Evolutionary conservation across 2,797 vertebrate species (phyloP), one percentile per base, ranked within the genome.

Genomic region (Heliangelus exortis): DNA sequence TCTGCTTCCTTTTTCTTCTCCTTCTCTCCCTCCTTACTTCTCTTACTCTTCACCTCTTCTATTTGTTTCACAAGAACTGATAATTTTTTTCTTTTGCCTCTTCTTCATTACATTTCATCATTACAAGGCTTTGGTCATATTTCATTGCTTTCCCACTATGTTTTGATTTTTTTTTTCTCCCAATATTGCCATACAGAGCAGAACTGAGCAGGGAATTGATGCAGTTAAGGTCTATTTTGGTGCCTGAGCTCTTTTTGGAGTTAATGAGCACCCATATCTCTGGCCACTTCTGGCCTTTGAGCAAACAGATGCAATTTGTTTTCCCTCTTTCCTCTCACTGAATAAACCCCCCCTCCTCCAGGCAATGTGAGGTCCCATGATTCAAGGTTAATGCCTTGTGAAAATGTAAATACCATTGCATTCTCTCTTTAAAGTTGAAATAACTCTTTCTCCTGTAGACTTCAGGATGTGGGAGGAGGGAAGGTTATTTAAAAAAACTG

Each of bases 21-120:
- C 65, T n/a, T 71, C 50, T 26, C 51, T 82, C 76, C 65, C 58
- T 72, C 16, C 29, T 55, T 85, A 53, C 33, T 83, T 71, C 73
- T 55, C 61, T 0, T 33, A 20, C 20, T 55, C 34, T 69, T 74
- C 53, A 34, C 10, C n/a, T 69, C 55, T 85, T 45, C 78, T 83
- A 81, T 92, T 79, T 71, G 22, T 50, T 87, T 62, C 80, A 48
- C n/a, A 63, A 79, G 67, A 86, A 77, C 34, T 76, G 29, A 58
- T 66, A 69, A 15, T 53, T 54, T 19, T 54, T 71, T 53, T 72
- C 14, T 53, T 29, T 58, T 81, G 51, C 71, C 43, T 78, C 89
- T 85, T 94, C 84, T 77, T 96, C 81, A 90, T 93, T 92, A 92
- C 5, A 87, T 93, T 94, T 90, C 89, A 87, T 92, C 88, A 78